These are phyloP conservation scores for Zeus faber DNA, from an alignment of 2,113 vertebrate species.

Conservation along the genomic window DNA sequence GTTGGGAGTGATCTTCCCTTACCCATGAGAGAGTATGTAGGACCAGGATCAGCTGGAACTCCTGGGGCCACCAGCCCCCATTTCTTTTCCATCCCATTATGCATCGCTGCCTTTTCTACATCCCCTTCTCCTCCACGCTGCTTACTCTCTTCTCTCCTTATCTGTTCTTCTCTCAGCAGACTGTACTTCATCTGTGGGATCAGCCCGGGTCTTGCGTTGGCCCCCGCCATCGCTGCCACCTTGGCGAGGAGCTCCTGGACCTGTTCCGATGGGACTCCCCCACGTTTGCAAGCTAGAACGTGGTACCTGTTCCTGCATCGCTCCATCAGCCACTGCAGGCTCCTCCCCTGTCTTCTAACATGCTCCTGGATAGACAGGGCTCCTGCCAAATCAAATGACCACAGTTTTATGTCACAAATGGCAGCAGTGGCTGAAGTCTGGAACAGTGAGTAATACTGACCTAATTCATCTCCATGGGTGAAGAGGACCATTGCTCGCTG, in stretches of 20 bases:
- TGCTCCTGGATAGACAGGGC: conserved; percentile 24
- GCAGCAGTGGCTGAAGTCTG: too few relatives aligned
- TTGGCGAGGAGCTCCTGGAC: conserved; percentile 22
- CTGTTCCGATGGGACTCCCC: not conserved
- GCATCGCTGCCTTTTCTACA: not conserved
- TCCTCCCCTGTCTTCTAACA: conserved; percentile 10
- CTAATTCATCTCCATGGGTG: conserved; percentile 33
- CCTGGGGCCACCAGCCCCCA: too few relatives aligned
- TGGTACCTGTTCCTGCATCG: conserved; percentile 45
- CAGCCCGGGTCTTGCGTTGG: not conserved
- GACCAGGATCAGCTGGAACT: too few relatives aligned
- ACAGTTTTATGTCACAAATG: not conserved
- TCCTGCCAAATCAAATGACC: conserved; percentile 8
- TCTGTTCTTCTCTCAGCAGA: not conserved
- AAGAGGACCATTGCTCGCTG: conserved; percentile 39
- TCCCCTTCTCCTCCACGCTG: not conserved
- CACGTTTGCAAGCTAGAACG: conserved; percentile 3
- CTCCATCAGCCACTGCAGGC: conserved; percentile 38
- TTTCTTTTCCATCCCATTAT: too few relatives aligned
- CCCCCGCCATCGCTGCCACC: conserved; percentile 20
- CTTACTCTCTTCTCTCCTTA: not conserved
- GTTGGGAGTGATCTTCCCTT: too few relatives aligned
- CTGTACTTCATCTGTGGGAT: conserved; percentile 1
- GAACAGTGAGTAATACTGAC: conserved; percentile 2
- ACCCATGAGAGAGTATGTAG: too few relatives aligned